Base-by-base conservation (phyloP, 2,113 vertebrate species). In the Pelecanus crispus region DNA sequence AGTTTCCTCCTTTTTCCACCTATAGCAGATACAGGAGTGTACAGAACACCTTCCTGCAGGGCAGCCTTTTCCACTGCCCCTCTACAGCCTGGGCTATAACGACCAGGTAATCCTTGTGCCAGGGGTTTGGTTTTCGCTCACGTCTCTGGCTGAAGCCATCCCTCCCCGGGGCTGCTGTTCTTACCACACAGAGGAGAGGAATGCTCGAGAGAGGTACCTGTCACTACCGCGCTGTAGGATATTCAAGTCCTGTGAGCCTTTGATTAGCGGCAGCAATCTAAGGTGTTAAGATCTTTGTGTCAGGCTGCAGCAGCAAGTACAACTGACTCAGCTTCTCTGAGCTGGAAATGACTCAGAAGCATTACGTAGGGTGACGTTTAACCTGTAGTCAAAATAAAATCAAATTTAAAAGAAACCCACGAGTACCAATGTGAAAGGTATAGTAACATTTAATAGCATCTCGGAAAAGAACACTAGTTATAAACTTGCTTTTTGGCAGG, bases 381-480 rank as follows among this genome's bases (percentile, higher is more conserved):
- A 94, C 96, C 92, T 92, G 87, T 28, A 86, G 88, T 49, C 75
- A 66, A 92, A 85, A 95, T 47, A 91, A 95, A 97, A 68, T 9
- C 5, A 56, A 25, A 38, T 67, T 90, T 22, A 44, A 93, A 85
- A 84, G 63, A 81, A 89, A 95, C 1, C n/a, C 92, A 88, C 32
- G 0, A 62, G 74, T 21, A 26, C 32, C 1, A 0, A 22, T 0
- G 8, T 34, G 81, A 93, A 95, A 97, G 96, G 94, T 97, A 94
- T 94, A 96, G 93, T 97, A 95, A 97, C 95, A 88, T 97, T 98
- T 98, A 97, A 97, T 98, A 96, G 97, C 97, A 97, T 97, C 93
- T 96, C 20, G 3, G 88, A 97, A 96, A 96, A 97, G 94, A 94
- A 93, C 89, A 92, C 68, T 36, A 56, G 88, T 95, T 95, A 97